These are phyloP conservation scores for Pelusios castaneus DNA, from an alignment of 2,113 vertebrate genomes.

Conservation along the genomic window DNA sequence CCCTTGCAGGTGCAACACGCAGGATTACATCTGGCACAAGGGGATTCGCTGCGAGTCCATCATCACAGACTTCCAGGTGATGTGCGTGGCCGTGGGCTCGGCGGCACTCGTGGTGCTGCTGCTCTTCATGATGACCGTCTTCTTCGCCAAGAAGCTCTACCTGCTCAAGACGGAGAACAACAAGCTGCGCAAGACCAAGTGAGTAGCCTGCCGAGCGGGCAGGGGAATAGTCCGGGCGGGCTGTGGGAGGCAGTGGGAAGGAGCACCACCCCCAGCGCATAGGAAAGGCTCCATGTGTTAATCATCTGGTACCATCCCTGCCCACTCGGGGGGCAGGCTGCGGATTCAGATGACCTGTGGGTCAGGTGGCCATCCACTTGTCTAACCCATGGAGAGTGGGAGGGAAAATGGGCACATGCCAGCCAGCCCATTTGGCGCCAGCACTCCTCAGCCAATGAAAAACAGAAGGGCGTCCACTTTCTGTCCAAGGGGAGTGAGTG, in stretches of 20 bases:
- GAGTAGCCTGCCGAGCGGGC: constrained; percentile 52
- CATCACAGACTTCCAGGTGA: constrained; percentile 98
- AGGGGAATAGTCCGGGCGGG: not conserved
- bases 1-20: constrained; percentile 89
- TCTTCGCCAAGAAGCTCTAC: constrained; percentile 98
- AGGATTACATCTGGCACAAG: constrained; percentile 99
- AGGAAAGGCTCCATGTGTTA: not conserved
- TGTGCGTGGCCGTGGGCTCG: constrained; percentile 93
- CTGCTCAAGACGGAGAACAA: constrained; percentile 97
- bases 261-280: not conserved
- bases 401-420: not conserved
- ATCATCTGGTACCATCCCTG: not conserved
- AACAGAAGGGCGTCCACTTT: not conserved
- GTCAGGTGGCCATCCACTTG: not conserved
- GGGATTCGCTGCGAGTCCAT: constrained; percentile 94
- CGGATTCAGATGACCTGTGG: not conserved
- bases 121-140: constrained; percentile 98
- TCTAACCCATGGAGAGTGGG: not conserved
- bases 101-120: constrained; percentile 92
- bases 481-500: not conserved
- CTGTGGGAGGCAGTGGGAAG: constrained; percentile 9
- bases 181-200: constrained; percentile 96
- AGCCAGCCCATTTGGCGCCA: not conserved
- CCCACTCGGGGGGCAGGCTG: not conserved
- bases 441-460: not conserved